Evolutionary conservation across 2,113 vertebrate genomes (phyloP), one percentile per base, ranked within the genome.

Genomic region (Crocuta crocuta): DNA sequence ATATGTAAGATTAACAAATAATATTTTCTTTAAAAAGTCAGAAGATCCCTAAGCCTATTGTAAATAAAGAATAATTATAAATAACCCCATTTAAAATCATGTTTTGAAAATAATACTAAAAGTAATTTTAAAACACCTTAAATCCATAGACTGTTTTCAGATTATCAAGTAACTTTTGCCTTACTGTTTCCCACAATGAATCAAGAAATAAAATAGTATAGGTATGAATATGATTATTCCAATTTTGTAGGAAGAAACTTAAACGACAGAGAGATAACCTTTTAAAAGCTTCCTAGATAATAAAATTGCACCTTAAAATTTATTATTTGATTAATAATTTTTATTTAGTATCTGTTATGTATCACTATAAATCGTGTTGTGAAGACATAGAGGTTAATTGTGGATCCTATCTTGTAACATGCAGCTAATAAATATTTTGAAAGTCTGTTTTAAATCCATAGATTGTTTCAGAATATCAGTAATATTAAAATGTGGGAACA

Each of bases 401-500:
- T 82, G 53, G n/a, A 35, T 61, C 35, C n/a, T 81, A 89, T 16
- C 9, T 21, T 86, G 33, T 31, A 84, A 76, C 3, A 9, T 61
- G 17, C 7, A 86, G 23, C 3, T 33, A 89, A 8, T 84, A 92
- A 85, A 33, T 83, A 79, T 74, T 79, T 53, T 89, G 21, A 94
- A 92, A 89, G 94, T 53, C 12, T 35, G 33, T 53, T 85, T 93
- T 76, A 74, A 76, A 28, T 85, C 33, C 43, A 39, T 70, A 50
- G 21, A 61, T 33, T 73, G 7, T 73, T 4, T n/a, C 68, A 93
- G 39, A 79, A 70, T 84, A 65, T 35, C 12, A n/a, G n/a, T 73
- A 48, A 7, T 39, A 65, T 73, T 91, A 79, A 95, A 91, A 85
- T 70, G 71, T 80, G 61, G 92, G 28, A 17, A 83, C 94, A 94